Evolutionary conservation across 2,888 invertebrate genomes (phyloP).

Genomic region (Cantharis rustica): DNA sequence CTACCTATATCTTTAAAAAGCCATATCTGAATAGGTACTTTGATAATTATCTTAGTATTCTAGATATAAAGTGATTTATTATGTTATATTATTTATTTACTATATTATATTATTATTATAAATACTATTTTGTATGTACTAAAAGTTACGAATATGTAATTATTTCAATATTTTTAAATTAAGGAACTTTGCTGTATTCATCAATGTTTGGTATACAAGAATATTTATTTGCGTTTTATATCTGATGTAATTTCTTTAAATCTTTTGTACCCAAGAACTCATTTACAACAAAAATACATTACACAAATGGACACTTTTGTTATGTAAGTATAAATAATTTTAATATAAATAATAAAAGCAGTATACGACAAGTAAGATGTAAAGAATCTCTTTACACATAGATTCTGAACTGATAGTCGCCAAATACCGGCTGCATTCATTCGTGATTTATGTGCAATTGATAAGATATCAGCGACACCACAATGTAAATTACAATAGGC

Average conservation of each 20-base stretch:
- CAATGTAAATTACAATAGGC: conserved; percentile 56
- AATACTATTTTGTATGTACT: too few species aligned
- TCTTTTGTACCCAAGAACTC: background rate
- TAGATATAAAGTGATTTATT: too few species aligned
- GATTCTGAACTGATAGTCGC: conserved; percentile 43
- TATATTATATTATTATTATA: too few species aligned
- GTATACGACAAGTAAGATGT: conserved; percentile 45
- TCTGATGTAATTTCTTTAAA: background rate
- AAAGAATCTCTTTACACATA: conserved; percentile 46
- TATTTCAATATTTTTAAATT: too few species aligned
- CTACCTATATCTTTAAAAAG: too few species aligned
- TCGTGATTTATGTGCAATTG: conserved; percentile 54
- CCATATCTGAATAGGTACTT: too few species aligned
- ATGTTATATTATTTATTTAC: too few species aligned
- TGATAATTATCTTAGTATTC: too few species aligned
- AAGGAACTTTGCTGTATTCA: background rate
- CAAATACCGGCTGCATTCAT: conserved; percentile 47
- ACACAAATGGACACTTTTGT: background rate
- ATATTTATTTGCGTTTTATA: background rate
- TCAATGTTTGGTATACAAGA: background rate
- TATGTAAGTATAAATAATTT: background rate
- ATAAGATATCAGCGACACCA: conserved; percentile 55
- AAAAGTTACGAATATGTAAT: too few species aligned
- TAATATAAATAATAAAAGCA: background rate
- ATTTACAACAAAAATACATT: background rate